Evolutionary conservation across 1,140 invertebrate species (phyloP), one percentile per base, ranked within the genome.

Genomic region (Drosophila kikkawai): DNA sequence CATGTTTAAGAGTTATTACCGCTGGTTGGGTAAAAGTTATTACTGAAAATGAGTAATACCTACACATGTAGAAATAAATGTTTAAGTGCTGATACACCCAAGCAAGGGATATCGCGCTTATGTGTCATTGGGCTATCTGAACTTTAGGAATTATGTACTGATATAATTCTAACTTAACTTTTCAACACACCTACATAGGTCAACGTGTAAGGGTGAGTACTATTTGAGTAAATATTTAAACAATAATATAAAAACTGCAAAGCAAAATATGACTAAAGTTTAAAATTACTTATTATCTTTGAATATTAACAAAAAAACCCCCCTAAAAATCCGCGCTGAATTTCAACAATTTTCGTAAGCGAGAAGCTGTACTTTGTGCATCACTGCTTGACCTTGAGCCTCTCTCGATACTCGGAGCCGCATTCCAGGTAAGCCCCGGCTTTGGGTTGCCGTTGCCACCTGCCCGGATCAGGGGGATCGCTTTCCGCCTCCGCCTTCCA

Each of bases 401-500:
- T 41, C 70, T 58, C 75, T 67, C 32, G 56, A 50, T 34, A 29
- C 57, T 50, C 37, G 15, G 36, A 70, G 58, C 48, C 55, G 41
- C 45, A 48, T 79, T 71, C 45, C 74, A 68, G 75, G 75, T 70
- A 78, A 56, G 57, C 50, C 67, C n/a, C 22, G n/a, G 22, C 29
- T 42, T 42, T 19, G 68, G 34, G 5, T 17, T 19, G 15, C 15
- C 29, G 5, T 17, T 19, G 15, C 15, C 29, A 42, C 32, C 63
- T 67, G 47, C 29, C 37, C 19, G 29, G 32, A 44, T 37, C 41
- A 29, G 56, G 60, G 60, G 9, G 37, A 53, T 67, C 34, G 37
- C 13, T 65, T 39, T 19, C 19, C 57, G 13, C 32, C 60, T 22
- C 22, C 63, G 19, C 47, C 34, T n/a, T 53, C 12, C 4, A 13